Percentiles rank a stretch among this genome's conserved stretches.
Evolutionary conservation across 53 echinoderm and acorn worm genomes (phyloP).

Genomic region (Mesocentrotus franciscanus): DNA sequence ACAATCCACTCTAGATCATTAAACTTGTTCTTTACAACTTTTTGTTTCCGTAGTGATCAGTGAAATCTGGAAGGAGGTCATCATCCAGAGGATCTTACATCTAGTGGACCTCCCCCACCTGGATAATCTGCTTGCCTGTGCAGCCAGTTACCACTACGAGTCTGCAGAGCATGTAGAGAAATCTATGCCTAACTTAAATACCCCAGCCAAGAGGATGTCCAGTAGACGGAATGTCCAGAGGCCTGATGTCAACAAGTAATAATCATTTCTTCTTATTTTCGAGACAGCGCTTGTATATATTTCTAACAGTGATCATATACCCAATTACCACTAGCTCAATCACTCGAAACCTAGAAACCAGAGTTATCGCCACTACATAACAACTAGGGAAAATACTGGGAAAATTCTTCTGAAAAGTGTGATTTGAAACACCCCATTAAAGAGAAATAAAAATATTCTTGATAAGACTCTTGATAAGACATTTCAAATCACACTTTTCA

Average conservation of each 20-base stretch:
- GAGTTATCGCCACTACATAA: too few relatives aligned
- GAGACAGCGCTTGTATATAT: too few relatives aligned
- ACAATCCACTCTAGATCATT: too few relatives aligned
- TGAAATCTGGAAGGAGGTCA: constrained; percentile 89
- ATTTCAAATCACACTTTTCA: too few relatives aligned
- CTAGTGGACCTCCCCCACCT: constrained; percentile 86
- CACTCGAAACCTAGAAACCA: too few relatives aligned
- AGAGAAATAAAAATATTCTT: too few relatives aligned
- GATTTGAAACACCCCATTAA: too few relatives aligned
- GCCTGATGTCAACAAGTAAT: constrained; percentile 57
- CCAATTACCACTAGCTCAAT: too few relatives aligned
- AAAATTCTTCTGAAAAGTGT: too few relatives aligned
- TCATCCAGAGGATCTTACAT: constrained; percentile 87
- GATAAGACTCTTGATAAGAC: too few relatives aligned
- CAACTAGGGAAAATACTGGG: too few relatives aligned
- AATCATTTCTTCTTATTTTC: not conserved
- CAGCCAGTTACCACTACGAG: constrained; percentile 72
- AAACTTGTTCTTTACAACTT: not conserved
- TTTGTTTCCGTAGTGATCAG: constrained; percentile 31
- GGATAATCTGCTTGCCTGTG: constrained; percentile 85
- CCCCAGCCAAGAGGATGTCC: constrained; percentile 31
- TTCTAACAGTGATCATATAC: too few relatives aligned
- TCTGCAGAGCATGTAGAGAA: constrained; percentile 48
- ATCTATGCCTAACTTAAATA: not conserved
- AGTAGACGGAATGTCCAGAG: constrained; percentile 52